phyloP scores from a whole-genome alignment of 2,797 vertebrate genomes.

The Streptopelia turtur region DNA sequence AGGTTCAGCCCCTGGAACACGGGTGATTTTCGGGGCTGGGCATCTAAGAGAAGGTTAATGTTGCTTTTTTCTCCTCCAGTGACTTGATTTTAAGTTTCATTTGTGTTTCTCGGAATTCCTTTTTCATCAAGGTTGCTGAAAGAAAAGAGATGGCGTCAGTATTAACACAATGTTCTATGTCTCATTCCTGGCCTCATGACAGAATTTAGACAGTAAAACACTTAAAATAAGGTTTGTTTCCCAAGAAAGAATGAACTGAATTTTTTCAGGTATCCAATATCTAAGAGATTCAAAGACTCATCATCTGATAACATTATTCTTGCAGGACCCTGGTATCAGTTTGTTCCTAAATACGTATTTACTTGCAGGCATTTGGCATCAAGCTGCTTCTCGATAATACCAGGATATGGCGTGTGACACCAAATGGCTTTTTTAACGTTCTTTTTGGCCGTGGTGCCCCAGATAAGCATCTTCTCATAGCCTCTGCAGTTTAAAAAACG shows the following conservation, averaged over 20 bases:
- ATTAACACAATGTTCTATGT: not conserved
- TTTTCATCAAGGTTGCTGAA: constrained; percentile 16
- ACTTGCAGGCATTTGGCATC: not conserved
- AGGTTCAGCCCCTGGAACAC: not conserved
- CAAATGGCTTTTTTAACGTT: not conserved
- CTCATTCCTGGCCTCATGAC: not conserved
- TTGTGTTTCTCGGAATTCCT: not conserved
- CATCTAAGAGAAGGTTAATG: not conserved
- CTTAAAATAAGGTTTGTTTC: constrained; percentile 46
- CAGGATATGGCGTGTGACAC: not conserved
- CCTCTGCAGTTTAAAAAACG: not conserved
- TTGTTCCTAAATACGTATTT: constrained; percentile 14
- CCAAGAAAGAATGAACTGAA: constrained; percentile 34
- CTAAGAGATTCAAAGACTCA: constrained; percentile 23
- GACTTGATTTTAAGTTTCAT: not conserved
- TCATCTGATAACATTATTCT: constrained; percentile 8
- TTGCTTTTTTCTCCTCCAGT: not conserved
- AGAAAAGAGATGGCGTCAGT: not conserved
- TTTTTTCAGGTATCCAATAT: constrained; percentile 32
- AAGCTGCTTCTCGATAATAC: not conserved
- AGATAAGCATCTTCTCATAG: not conserved
- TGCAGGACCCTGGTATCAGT: not conserved
- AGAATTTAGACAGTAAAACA: constrained; percentile 30
- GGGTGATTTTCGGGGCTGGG: not conserved
- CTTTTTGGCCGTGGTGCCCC: not conserved